Percentiles rank a stretch among this genome's conserved stretches.
phyloP scores from a whole-genome alignment of 2,113 vertebrate species.

The Anoplopoma fimbria region DNA sequence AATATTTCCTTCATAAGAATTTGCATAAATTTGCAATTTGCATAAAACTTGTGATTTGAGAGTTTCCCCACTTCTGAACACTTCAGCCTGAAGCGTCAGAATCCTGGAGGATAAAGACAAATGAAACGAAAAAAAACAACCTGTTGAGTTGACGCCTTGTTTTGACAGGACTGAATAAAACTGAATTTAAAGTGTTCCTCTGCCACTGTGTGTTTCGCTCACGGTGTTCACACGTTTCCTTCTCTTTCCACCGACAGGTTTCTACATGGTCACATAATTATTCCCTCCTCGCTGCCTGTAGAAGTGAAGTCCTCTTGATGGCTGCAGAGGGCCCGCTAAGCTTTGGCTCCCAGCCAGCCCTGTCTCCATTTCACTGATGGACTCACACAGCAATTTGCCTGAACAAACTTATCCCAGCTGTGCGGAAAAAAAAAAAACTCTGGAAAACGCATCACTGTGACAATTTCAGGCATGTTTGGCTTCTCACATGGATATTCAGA shows the following conservation, averaged over 20 bases:
- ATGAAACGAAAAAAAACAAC: background rate
- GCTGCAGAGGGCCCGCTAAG: slow-evolving; percentile 59
- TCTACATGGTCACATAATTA: slow-evolving; percentile 60
- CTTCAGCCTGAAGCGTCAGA: slow-evolving; percentile 69
- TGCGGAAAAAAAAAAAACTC: slow-evolving; percentile 26
- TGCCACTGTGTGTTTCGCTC: slow-evolving; percentile 22
- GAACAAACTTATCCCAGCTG: slow-evolving; percentile 75
- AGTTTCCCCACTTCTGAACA: background rate
- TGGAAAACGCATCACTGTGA: slow-evolving; percentile 70
- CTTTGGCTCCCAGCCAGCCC: slow-evolving; percentile 56
- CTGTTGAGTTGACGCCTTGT: background rate
- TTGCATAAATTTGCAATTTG: no score
- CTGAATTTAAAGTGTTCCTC: slow-evolving; percentile 24
- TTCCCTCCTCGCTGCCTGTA: slow-evolving; percentile 48
- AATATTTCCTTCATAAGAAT: background rate
- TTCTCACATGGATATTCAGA: slow-evolving; percentile 55
- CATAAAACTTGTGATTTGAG: background rate
- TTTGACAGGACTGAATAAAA: background rate
- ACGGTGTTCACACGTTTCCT: slow-evolving; percentile 46
- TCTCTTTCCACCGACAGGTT: slow-evolving; percentile 64
- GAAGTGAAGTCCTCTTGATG: slow-evolving; percentile 58
- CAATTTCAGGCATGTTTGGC: slow-evolving; percentile 70
- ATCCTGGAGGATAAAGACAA: background rate
- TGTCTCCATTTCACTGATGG: slow-evolving; percentile 70
- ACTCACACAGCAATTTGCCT: slow-evolving; percentile 68